Percentiles rank a stretch among this genome's conserved stretches.
Evolutionary conservation across 2,797 vertebrate species (phyloP).

Genomic region (Corythornis leucogaster): DNA sequence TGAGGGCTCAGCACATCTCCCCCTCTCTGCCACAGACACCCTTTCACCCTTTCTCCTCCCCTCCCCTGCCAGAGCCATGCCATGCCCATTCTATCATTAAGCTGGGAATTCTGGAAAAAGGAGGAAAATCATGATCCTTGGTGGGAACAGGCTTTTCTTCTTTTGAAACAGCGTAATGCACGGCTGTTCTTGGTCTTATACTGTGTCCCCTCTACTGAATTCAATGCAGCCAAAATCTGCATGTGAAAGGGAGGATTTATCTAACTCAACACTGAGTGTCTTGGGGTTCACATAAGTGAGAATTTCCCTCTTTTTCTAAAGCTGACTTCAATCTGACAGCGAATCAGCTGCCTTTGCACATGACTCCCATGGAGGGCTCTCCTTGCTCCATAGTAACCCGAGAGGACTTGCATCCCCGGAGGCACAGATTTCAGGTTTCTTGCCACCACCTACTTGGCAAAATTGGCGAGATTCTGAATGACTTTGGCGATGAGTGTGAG

Average conservation of each 20-base stretch:
- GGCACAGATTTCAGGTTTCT: not conserved
- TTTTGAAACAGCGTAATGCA: not conserved
- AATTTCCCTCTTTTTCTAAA: not conserved
- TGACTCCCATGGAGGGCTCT: not conserved
- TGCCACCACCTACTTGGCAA: conserved; percentile 87
- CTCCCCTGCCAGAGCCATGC: not conserved
- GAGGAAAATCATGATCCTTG: not conserved
- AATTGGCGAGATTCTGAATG: conserved; percentile 98
- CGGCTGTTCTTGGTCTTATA: not conserved
- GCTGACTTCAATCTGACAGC: not conserved
- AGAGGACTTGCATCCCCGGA: not conserved
- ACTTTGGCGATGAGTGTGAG: conserved; percentile 97
- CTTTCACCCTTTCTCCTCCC: not conserved
- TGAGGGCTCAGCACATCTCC: not conserved
- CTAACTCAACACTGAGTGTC: not conserved
- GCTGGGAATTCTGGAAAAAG: not conserved
- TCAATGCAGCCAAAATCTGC: not conserved
- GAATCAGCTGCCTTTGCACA: not conserved
- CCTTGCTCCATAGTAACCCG: not conserved
- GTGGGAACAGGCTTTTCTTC: not conserved
- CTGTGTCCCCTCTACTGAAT: not conserved
- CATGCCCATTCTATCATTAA: not conserved
- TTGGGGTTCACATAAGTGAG: not conserved
- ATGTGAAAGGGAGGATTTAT: not conserved
- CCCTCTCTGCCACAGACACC: not conserved